These are phyloP conservation scores for Aplysina aerophoba DNA, from an alignment of 37 sponge, comb jelly and placozoan genomes.

Conservation along the genomic window DNA sequence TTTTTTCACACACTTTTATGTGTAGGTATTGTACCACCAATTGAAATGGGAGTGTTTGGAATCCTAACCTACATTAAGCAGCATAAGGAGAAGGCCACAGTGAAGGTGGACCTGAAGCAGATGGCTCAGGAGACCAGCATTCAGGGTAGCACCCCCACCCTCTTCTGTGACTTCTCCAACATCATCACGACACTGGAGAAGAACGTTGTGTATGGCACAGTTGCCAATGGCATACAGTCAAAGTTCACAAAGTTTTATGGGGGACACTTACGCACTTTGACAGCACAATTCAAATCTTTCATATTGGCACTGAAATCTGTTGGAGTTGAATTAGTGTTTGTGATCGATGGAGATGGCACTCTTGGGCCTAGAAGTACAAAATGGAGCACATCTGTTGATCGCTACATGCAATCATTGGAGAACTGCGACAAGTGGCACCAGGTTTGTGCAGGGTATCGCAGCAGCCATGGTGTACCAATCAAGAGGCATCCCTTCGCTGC, in stretches of 20 bases:
- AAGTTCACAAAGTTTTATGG: slow-evolving; percentile 52
- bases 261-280: slow-evolving; percentile 24
- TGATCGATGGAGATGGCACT: slow-evolving; percentile 25
- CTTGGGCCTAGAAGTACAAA: not conserved
- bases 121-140: not conserved
- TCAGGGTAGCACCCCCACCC: not conserved
- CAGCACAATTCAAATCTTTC: slow-evolving; percentile 38
- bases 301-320: slow-evolving; percentile 40
- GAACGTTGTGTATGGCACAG: not conserved
- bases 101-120: slow-evolving; percentile 19
- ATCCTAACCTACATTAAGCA: slow-evolving; percentile 43
- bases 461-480: not conserved
- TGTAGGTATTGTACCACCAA: not conserved
- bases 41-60: slow-evolving; percentile 36
- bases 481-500: slow-evolving; percentile 4
- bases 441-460: slow-evolving; percentile 40
- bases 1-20: no score
- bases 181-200: not conserved
- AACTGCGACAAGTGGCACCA: slow-evolving; percentile 25
- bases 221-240: slow-evolving; percentile 30
- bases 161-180: slow-evolving; percentile 1
- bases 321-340: slow-evolving; percentile 58
- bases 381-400: not conserved
- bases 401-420: slow-evolving; percentile 22
- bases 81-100: slow-evolving; percentile 12